A percentile compares a stretch with the other conserved stretches of the same genome.
Evolutionary conservation across 2,797 vertebrate species (phyloP).

Genomic region (Halcyon leucocephala): DNA sequence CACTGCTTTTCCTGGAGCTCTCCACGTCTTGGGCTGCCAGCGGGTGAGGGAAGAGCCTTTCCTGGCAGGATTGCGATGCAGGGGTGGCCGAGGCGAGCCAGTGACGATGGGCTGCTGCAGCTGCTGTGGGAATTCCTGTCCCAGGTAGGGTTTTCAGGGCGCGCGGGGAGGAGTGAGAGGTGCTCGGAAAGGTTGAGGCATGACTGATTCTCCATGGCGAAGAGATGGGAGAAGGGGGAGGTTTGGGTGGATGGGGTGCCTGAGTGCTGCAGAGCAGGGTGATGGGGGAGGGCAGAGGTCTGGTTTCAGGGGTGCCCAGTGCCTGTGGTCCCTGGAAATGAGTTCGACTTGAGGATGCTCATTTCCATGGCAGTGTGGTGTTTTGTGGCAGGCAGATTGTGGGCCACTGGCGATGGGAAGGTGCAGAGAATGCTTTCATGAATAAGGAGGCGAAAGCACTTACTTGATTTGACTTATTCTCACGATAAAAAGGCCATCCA

Average conservation of each 20-base stretch:
- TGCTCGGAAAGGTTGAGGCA: background rate
- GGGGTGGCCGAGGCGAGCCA: background rate
- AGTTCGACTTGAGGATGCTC: background rate
- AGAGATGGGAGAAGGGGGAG: background rate
- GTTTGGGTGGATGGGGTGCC: background rate
- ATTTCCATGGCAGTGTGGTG: background rate
- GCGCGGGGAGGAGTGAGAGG: background rate
- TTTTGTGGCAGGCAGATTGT: background rate
- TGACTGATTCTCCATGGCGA: fast-evolving
- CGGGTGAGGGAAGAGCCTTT: background rate
- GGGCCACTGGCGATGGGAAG: background rate
- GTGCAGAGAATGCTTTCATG: background rate
- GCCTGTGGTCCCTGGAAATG: background rate
- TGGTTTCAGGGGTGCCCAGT: background rate
- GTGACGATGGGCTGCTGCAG: background rate
- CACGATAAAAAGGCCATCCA: background rate
- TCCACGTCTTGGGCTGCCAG: fast-evolving
- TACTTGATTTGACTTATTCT: background rate
- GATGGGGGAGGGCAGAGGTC: background rate
- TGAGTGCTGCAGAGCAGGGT: background rate
- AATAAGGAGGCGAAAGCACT: background rate
- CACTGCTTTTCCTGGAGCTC: background rate
- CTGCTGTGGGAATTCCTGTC: constrained; percentile 27
- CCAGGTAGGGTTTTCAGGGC: constrained; percentile 11
- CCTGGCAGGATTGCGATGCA: background rate